Percentiles rank a stretch among this genome's conserved stretches.
Evolutionary conservation across 1,140 invertebrate species (phyloP).

Genomic region (Gonioctena quinquepunctata): DNA sequence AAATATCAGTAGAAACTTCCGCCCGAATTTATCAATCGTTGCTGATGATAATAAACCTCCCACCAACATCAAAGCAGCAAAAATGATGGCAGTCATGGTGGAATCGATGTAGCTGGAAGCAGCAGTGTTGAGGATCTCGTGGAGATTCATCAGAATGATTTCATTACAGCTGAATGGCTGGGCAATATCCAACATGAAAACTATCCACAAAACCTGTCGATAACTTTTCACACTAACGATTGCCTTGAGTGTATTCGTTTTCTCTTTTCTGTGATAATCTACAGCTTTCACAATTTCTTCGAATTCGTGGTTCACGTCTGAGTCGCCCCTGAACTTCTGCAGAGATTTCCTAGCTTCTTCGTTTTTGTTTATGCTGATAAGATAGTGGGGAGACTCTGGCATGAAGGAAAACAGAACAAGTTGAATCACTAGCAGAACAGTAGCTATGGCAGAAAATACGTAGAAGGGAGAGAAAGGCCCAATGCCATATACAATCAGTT

Average conservation of each 20-base stretch:
- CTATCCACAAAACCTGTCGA: slow-evolving; percentile 19
- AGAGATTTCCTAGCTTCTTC: slow-evolving; percentile 59
- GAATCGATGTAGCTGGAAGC: slow-evolving; percentile 16
- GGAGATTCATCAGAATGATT: slow-evolving; percentile 28
- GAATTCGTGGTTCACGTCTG: slow-evolving; percentile 50
- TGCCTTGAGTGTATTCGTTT: slow-evolving; percentile 22
- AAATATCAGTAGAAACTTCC: slow-evolving; percentile 30
- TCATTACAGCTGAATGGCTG: slow-evolving; percentile 58
- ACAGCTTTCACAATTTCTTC: slow-evolving; percentile 34
- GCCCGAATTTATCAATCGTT: slow-evolving; percentile 34
- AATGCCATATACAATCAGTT: slow-evolving; percentile 35
- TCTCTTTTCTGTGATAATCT: slow-evolving; percentile 32
- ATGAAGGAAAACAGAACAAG: slow-evolving; percentile 29
- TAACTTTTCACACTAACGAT: slow-evolving; percentile 31
- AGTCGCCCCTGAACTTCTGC: slow-evolving; percentile 53
- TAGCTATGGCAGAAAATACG: slow-evolving; percentile 24
- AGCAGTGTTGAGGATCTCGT: slow-evolving; percentile 27
- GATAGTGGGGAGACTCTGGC: slow-evolving; percentile 26
- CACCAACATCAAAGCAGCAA: slow-evolving; percentile 32
- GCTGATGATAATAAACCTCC: slow-evolving; percentile 22
- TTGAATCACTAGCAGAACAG: slow-evolving; percentile 21
- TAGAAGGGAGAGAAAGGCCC: slow-evolving; percentile 33
- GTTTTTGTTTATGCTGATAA: slow-evolving; percentile 39
- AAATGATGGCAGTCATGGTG: slow-evolving; percentile 30
- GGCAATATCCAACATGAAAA: slow-evolving; percentile 58